Base-by-base conservation (phyloP, 2,113 vertebrate species). In the Phyllopteryx taeniolatus region DNA sequence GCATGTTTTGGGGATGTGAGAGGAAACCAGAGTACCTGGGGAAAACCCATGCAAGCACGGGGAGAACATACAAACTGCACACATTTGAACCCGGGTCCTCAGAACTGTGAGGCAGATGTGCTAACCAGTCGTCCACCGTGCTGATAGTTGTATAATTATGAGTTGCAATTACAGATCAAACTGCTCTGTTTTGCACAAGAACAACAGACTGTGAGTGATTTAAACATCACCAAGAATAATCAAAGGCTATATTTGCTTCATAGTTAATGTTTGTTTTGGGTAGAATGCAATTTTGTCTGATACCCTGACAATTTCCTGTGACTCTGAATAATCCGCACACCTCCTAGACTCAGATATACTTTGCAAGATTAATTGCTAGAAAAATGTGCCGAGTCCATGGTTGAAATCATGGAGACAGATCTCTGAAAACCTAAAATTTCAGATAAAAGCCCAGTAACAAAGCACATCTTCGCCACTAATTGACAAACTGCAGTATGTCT, bases 241-340 rank as follows among this genome's bases (percentile, higher is more conserved):
- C 11, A 27, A 64, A 44, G 42, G 63, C 43, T 17, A 12, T n/a
- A 22, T 4, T 13, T 46, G 62, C 43, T 44, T 2, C 62, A 65
- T 65, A 19, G 43, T 22, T 22, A 66, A 66, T 46, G 22, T 66
- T 66, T 66, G n/a, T 47, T 15, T 66, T 31, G 64, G 17, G 20
- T 57, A 57, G 33, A 14, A 57, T 56, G 33, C 20, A 43, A 69
- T 54, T 39, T 20, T 42, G 51, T 39, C 49, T n/a, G 20, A 39
- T 57, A 62, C 57, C 46, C 35, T 49, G 49, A 33, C 46, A 60
- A 20, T n/a, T 54, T 66, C 59, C 19, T 68, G 9, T 64, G 42
- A 9, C 60, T 65, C 33, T 4, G n/a, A n/a, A 43, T 66, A 22
- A 39, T 68, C 17, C 44, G 27, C 8, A 68, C 13, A 42, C n/a